Conservation (phyloP, 2,113 vertebrate species). For the Philantomba maxwellii region DNA sequence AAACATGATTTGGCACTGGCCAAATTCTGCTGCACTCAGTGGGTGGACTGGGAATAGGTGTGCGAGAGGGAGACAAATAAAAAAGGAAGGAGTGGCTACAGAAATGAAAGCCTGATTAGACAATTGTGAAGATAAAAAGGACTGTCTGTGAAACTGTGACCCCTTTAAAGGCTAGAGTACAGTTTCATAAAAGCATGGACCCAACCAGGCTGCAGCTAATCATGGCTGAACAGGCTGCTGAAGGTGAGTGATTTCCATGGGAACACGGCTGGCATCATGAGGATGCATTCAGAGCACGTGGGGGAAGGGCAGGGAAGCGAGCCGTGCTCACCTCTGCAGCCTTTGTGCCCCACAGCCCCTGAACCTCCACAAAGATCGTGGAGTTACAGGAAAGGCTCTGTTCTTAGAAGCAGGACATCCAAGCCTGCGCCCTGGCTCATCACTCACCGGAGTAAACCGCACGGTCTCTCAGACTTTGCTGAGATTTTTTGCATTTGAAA, state of each 20-base stretch:
- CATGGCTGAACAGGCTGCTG: background rate
- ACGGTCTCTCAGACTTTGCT: background rate
- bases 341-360: background rate
- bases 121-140: slow-evolving; percentile 37
- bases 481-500: background rate
- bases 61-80: background rate
- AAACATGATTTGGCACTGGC: slow-evolving; percentile 17
- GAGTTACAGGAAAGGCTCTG: background rate
- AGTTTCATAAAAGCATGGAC: slow-evolving; percentile 41
- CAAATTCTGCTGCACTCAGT: slow-evolving; percentile 22
- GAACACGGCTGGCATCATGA: slow-evolving; percentile 3
- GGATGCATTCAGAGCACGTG: background rate
- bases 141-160: slow-evolving; percentile 17
- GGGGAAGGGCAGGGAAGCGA: background rate
- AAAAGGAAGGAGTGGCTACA: background rate
- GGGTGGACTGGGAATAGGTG: background rate
- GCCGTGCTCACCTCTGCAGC: background rate
- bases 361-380: background rate
- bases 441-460: background rate
- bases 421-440: background rate
- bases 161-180: slow-evolving; percentile 8
- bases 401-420: background rate
- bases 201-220: background rate
- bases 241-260: slow-evolving; percentile 57
- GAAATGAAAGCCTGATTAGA: slow-evolving; percentile 36